A percentile compares a stretch with the other conserved stretches of the same genome.
Evolutionary conservation across 2,797 vertebrate genomes (phyloP).

Genomic region (Acomys russatus): DNA sequence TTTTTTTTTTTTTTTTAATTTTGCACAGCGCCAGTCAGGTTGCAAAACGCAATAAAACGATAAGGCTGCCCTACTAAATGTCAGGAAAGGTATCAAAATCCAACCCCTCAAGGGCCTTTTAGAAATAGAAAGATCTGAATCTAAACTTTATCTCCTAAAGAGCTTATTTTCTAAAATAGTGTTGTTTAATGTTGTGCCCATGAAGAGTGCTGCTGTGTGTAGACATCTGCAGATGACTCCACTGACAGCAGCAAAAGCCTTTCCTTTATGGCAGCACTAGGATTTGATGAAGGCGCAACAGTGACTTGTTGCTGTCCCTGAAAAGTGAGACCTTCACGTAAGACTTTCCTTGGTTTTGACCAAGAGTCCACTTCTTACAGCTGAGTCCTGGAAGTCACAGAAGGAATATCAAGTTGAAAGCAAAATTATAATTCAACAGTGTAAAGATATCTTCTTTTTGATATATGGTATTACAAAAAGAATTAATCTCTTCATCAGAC

Average conservation of each 20-base stretch:
- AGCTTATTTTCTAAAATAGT: constrained; percentile 75
- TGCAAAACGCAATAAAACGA: constrained; percentile 70
- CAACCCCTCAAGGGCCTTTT: constrained; percentile 18
- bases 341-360: not conserved
- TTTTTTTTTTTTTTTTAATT: constrained; percentile 22
- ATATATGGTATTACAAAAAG: not conserved
- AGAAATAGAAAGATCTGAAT: constrained; percentile 79
- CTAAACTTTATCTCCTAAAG: constrained; percentile 67
- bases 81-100: constrained; percentile 58
- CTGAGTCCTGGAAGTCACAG: not conserved
- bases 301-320: not conserved
- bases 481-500: not conserved
- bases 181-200: constrained; percentile 38
- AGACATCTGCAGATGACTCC: constrained; percentile 44
- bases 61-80: constrained; percentile 70
- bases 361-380: not conserved
- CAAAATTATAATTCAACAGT: not conserved
- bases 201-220: constrained; percentile 30
- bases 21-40: constrained; percentile 36
- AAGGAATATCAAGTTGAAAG: constrained; percentile 2
- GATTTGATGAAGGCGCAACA: not conserved
- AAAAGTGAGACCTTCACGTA: not conserved
- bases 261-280: not conserved
- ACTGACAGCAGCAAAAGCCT: not conserved
- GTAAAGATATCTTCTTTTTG: not conserved